Evolutionary conservation across 2,888 invertebrate genomes (phyloP).

Genomic region (Brenthis ino): DNA sequence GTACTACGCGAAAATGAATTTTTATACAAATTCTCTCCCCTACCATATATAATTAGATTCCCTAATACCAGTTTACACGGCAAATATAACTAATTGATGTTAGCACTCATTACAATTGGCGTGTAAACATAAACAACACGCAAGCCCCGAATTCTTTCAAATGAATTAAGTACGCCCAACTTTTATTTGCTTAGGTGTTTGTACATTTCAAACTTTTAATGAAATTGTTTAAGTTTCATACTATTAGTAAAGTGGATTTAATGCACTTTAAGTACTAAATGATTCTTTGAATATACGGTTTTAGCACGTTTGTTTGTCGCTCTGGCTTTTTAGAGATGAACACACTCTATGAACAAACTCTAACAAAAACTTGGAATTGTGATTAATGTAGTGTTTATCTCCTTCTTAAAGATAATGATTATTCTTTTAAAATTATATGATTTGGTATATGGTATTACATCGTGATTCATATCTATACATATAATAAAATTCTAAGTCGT

Average conservation of each 20-base stretch:
- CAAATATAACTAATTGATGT: slow-evolving; percentile 65
- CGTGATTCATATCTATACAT: no score
- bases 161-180: slow-evolving; percentile 23
- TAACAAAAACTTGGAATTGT: no score
- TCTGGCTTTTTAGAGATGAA: background rate
- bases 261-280: slow-evolving; percentile 1
- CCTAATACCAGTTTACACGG: slow-evolving; percentile 54
- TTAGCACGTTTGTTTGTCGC: background rate
- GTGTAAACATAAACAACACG: slow-evolving; percentile 50
- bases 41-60: slow-evolving; percentile 61
- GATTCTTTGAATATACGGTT: background rate
- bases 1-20: background rate
- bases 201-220: slow-evolving; percentile 21
- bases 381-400: no score
- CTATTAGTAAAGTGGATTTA: slow-evolving; percentile 14
- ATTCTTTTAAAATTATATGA: no score
- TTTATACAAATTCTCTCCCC: slow-evolving; percentile 33
- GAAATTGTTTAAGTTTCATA: slow-evolving; percentile 24
- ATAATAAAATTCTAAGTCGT: no score
- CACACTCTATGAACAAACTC: no score
- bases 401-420: no score
- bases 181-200: slow-evolving; percentile 19
- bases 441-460: no score
- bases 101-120: slow-evolving; percentile 55
- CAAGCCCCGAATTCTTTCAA: slow-evolving; percentile 38